Evolutionary conservation across 2,888 invertebrate species (phyloP).

Genomic region (Heterodera filipjevi): DNA sequence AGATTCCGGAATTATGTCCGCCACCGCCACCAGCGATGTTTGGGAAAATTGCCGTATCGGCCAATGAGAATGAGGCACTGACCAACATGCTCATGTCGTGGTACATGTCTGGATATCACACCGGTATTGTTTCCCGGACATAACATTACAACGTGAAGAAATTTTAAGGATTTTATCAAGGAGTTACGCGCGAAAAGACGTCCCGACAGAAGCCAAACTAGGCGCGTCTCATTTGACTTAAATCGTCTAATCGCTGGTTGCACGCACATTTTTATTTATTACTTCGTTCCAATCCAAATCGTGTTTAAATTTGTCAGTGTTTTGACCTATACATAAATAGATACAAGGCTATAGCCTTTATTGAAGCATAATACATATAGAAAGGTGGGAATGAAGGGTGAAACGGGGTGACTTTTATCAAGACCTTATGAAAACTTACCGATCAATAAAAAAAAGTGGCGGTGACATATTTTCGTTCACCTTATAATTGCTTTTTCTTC

Average conservation of each 20-base stretch:
- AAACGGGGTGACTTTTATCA: no score
- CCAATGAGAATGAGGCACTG: constrained; percentile 74
- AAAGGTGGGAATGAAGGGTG: neutral
- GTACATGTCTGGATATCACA: constrained; percentile 92
- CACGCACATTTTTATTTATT: neutral
- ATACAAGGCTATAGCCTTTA: neutral
- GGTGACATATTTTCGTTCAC: no score
- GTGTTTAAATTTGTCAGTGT: neutral
- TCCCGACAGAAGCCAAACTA: neutral
- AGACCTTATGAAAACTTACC: neutral
- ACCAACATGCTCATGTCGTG: constrained; percentile 87
- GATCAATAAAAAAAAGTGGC: no score
- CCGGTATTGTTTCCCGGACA: constrained; percentile 70
- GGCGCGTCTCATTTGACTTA: neutral
- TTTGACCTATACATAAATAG: no score
- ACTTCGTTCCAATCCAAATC: neutral
- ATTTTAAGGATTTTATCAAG: constrained; percentile 82
- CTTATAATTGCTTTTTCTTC: no score
- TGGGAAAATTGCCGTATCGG: constrained; percentile 31
- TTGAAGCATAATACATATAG: neutral
- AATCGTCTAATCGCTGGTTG: neutral
- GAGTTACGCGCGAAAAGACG: constrained; percentile 21
- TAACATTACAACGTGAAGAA: constrained; percentile 71
- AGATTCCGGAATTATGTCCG: constrained; percentile 53
- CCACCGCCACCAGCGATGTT: constrained; percentile 59